A percentile compares a stretch with the other conserved stretches of the same genome.
phyloP scores from a whole-genome alignment of 2,888 invertebrate genomes.

The Plagodis pulveraria region DNA sequence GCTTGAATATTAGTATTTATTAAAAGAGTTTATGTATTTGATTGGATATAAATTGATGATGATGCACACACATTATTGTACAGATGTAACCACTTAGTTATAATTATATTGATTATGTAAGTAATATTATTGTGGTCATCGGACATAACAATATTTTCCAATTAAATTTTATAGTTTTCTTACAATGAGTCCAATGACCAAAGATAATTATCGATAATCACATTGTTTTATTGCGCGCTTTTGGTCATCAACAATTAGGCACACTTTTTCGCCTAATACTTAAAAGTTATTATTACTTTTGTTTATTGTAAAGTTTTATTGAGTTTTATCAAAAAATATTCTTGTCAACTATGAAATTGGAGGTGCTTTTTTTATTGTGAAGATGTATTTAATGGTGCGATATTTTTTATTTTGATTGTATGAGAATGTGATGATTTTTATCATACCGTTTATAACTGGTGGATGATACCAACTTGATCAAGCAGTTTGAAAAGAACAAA shows the following conservation, averaged over 20 bases:
- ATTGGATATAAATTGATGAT: constrained; percentile 6
- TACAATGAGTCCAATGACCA: constrained; percentile 7
- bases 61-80: too few relatives aligned
- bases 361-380: constrained; percentile 69
- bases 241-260: too few relatives aligned
- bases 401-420: constrained; percentile 61
- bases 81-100: too few relatives aligned
- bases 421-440: constrained; percentile 39
- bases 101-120: too few relatives aligned
- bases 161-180: background rate
- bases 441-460: constrained; percentile 19
- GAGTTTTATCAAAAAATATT: constrained; percentile 42
- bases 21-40: constrained; percentile 4
- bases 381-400: constrained; percentile 66
- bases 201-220: background rate
- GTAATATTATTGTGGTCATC: background rate
- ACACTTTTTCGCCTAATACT: too few relatives aligned
- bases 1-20: constrained; percentile 6
- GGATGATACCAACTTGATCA: constrained; percentile 20
- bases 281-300: background rate
- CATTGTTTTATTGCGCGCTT: too few relatives aligned
- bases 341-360: constrained; percentile 61
- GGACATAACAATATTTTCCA: background rate
- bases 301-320: too few relatives aligned
- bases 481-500: constrained; percentile 21